Base-by-base conservation (phyloP, 1,140 invertebrate species). In the Acromyrmex heyeri region DNA sequence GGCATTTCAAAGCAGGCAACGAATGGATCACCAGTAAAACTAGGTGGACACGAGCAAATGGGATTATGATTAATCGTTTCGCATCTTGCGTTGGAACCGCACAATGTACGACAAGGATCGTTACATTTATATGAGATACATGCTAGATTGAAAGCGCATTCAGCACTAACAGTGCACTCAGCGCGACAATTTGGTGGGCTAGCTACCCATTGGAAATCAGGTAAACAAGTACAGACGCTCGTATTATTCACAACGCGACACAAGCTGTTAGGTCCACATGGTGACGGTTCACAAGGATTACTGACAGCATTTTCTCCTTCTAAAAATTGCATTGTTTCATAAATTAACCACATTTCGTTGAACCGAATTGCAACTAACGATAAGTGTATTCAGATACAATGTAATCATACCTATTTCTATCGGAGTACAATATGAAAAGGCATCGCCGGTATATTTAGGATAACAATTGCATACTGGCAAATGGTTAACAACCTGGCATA, bases 401-500 rank as follows among this genome's bases (percentile, higher is more conserved):
- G 0, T 14, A 72, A 50, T 61, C 44, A 44, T 85, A 89, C 88
- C 87, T 89, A 53, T 65, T 18, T 64, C 57, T 16, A 88, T n/a
- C 0, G 75, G 88, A 14, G n/a, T 27, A 21, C 88, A 89, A 8
- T 79, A 77, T 3, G 73, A 65, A n/a, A 89, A 89, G 7, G 88
- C 88, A 6, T 88, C 65, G 53, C 79, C 79, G 10, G 79, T 83
- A 4, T 73, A 50, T 73, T 55, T 96, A 18, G 94, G 92, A 57
- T 96, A 93, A 93, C 97, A 98, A 38, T 94, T 93, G 88, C 97
- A 98, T 81, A 96, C 96, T 7, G 97, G 96, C 18, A 96, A 96
- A 64, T 96, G 96, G 88, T 96, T 97, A 44, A 96, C 94, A 64
- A 97, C 97, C 59, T 95, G 95, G 86, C 97, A 97, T n/a, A 96